Base-by-base conservation (phyloP, 2,113 vertebrate species). In the Pangasianodon hypophthalmus region DNA sequence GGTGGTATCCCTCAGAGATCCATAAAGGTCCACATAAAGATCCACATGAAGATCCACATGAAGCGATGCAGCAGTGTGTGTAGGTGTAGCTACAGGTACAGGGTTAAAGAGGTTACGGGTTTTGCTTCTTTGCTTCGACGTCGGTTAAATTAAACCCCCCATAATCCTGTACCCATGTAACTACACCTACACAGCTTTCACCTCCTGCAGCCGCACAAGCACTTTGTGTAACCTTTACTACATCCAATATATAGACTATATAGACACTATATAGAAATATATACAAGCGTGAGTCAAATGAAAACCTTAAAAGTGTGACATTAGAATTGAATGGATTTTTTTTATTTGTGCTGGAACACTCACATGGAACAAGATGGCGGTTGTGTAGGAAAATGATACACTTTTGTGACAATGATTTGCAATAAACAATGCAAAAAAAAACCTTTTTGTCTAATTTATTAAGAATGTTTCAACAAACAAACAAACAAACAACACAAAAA, bases 1-100 rank as follows among this genome's bases (percentile, higher is more conserved):
- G 79, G 54, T 87, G 54, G 80, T 82, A 88, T 88, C 90, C 89
- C 77, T 52, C 85, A 60, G 90, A 91, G 92, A 87, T 91, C 87
- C 87, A 89, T 77, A 92, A 90, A 93, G 91, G 71, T 50, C 54
- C 54, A 83, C 13, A 11, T 86, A 48, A 73, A 37, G 60, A 48
- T 75, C 24, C 77, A 79, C 58, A 67, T 86, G 37, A 48, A 10
- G 26, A 52, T 32, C 58, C 21, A 14, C 64, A 46, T 71, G 60
- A 84, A 92, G 88, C 75, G 89, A 79, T 88, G 87, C 85, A 88
- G 85, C 87, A 87, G 84, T 64, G 75, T 90, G 91, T 62, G 56
- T 60, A 41, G 21, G 82, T 62, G 54, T 24, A 84, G 56, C 32
- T 60, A 44, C 82, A 84, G 82, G 82, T 84, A 84, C 21, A 46